A percentile compares a stretch with the other conserved stretches of the same genome.
Evolutionary conservation across 2,113 vertebrate species (phyloP).

Genomic region (Ochotona curzoniae): DNA sequence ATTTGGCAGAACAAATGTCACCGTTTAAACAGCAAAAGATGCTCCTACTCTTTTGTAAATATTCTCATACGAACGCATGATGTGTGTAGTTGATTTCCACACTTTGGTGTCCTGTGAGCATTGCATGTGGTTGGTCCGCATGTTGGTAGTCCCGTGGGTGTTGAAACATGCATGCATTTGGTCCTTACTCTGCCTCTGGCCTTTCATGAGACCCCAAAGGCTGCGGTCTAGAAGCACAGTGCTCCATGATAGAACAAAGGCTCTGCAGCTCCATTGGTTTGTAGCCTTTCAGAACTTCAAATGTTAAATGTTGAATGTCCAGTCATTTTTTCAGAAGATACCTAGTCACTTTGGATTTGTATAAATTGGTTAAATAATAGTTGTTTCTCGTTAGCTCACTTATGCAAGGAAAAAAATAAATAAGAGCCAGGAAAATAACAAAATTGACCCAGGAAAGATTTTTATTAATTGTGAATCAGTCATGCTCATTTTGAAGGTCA

Average conservation of each 20-base stretch:
- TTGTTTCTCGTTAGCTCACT: slow-evolving; percentile 3
- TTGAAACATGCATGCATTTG: slow-evolving; percentile 59
- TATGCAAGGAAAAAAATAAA: background rate
- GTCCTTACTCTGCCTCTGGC: slow-evolving; percentile 48
- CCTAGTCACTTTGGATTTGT: slow-evolving; percentile 40
- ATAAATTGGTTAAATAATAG: slow-evolving; percentile 52
- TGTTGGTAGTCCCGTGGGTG: background rate
- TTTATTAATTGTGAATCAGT: slow-evolving; percentile 36
- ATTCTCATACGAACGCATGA: background rate
- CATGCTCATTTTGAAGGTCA: background rate
- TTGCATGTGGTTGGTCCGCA: too few species aligned
- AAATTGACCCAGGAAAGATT: background rate
- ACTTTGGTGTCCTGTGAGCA: background rate
- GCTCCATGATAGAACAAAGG: slow-evolving; percentile 60
- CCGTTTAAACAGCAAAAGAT: background rate
- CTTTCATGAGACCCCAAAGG: slow-evolving; percentile 70
- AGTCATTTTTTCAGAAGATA: slow-evolving; percentile 46
- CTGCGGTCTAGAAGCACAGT: slow-evolving; percentile 48
- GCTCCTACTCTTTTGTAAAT: background rate
- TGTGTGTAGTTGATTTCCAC: background rate
- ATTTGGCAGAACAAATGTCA: slow-evolving; percentile 19
- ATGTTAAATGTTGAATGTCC: background rate
- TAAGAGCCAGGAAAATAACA: background rate
- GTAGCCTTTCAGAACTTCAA: slow-evolving; percentile 62
- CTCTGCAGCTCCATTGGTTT: slow-evolving; percentile 67